Percentiles rank a stretch among this genome's conserved stretches.
phyloP scores from a whole-genome alignment of 2,888 invertebrate genomes.

The Phalera bucephala region DNA sequence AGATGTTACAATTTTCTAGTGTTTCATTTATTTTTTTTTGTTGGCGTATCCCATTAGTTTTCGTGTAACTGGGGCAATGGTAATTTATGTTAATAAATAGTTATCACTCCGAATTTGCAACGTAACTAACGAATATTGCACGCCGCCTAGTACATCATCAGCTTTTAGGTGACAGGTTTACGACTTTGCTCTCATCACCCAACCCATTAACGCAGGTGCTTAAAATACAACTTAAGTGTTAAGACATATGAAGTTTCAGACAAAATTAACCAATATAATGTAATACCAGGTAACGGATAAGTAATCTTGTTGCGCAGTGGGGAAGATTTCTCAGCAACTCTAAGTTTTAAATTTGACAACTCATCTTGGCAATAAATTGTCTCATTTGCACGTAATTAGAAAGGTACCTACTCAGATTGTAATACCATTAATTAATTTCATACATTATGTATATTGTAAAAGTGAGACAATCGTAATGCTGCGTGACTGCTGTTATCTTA shows the following conservation, averaged over 20 bases:
- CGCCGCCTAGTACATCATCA: slow-evolving; percentile 22
- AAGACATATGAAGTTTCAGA: not conserved
- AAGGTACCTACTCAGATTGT: too few species aligned
- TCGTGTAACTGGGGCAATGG: slow-evolving; percentile 6
- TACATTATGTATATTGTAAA: slow-evolving; percentile 1
- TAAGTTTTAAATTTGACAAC: too few species aligned
- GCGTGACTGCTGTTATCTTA: too few species aligned
- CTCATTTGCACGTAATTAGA: too few species aligned
- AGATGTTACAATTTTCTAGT: not conserved
- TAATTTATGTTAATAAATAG: slow-evolving; percentile 24
- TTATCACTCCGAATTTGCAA: slow-evolving; percentile 29
- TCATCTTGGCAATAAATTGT: too few species aligned
- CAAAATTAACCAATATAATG: not conserved
- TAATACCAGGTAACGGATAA: not conserved
- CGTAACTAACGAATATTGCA: slow-evolving; percentile 18
- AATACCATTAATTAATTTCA: not conserved
- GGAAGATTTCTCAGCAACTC: too few species aligned
- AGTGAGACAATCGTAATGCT: too few species aligned
- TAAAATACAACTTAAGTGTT: slow-evolving; percentile 2
- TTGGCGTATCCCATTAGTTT: not conserved
- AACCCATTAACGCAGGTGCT: slow-evolving; percentile 31
- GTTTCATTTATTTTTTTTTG: not conserved
- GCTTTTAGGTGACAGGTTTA: slow-evolving; percentile 50
- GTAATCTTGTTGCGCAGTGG: too few species aligned
- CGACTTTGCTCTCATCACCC: slow-evolving; percentile 41